These are phyloP conservation scores for Enteromius mattozi DNA, from an alignment of 2,797 vertebrate species.

Conservation along the genomic window DNA sequence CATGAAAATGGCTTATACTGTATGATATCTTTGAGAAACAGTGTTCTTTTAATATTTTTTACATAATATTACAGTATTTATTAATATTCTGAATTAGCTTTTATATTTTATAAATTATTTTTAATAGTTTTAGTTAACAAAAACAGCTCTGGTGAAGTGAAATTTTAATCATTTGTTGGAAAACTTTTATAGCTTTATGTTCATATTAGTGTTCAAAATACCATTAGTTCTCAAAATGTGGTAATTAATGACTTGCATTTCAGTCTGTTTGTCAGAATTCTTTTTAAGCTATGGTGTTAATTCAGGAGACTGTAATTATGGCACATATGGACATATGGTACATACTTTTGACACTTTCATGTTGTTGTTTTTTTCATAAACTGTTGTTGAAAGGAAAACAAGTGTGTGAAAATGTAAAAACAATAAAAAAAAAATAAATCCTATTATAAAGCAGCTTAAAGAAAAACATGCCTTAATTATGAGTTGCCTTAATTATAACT, in stretches of 20 bases:
- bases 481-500: no score
- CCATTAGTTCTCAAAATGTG: neutral
- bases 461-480: neutral
- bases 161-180: neutral
- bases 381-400: neutral
- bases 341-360: neutral
- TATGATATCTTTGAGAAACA: neutral
- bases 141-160: neutral
- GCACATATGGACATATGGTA: neutral
- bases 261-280: neutral
- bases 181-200: neutral
- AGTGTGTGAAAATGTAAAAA: slow-evolving; percentile 7
- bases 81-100: neutral
- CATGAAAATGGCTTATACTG: no score
- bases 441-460: neutral
- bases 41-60: neutral
- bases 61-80: neutral
- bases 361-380: neutral
- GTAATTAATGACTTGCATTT: neutral
- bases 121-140: neutral
- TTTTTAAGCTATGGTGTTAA: neutral
- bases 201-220: neutral
- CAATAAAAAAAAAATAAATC: neutral
- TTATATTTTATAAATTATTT: neutral
- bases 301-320: neutral